Base-by-base conservation (phyloP, 1,140 invertebrate species). In the Psilanteris sp. region DNA sequence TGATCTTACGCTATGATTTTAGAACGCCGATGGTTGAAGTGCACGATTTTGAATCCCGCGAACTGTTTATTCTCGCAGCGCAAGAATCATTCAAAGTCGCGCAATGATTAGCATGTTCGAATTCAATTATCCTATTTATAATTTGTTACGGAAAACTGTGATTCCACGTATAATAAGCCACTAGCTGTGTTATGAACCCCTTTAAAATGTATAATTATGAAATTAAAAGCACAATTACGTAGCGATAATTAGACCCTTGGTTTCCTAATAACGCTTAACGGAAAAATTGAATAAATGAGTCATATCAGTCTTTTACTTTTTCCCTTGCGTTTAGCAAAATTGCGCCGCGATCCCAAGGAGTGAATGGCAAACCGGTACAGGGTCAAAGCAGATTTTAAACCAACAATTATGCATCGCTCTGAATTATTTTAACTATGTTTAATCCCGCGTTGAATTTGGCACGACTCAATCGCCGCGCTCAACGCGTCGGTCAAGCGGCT, bases 311-410 rank as follows among this genome's bases (percentile, higher is more conserved):
- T 32, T 50, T 62, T 15, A 11, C 15, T 32, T 46, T 48, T 57
- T 55, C 32, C 26, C 5, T 16, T 24, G 6, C 34, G 26, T 48
- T 50, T 52, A 59, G 29, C 57, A 41, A 72, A 72, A 66, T 52
- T 57, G 14, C 57, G 27, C 15, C 26, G 34, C 52, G 70, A 64
- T 55, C 68, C 64, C 50, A 36, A 26, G 57, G 57, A 72, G 68
- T 72, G 59, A 72, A 64, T 62, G 68, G 50, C 20, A 62, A 61
- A 64, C 64, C 50, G 50, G 62, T 72, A 54, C 68, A 72, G 48
- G 68, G 68, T 72, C 59, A 72, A 27, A 64, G 34, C 55, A 32
- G 50, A 27, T 64, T 64, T 62, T 36, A 32, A 72, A 50, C 9
- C 61, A 72, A 64, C 50, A 48, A 72, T 61, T 50, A 52, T 13